A percentile compares a stretch with the other conserved stretches of the same genome.
Evolutionary conservation across 2,888 invertebrate genomes (phyloP).

Genomic region (Sipha maydis): DNA sequence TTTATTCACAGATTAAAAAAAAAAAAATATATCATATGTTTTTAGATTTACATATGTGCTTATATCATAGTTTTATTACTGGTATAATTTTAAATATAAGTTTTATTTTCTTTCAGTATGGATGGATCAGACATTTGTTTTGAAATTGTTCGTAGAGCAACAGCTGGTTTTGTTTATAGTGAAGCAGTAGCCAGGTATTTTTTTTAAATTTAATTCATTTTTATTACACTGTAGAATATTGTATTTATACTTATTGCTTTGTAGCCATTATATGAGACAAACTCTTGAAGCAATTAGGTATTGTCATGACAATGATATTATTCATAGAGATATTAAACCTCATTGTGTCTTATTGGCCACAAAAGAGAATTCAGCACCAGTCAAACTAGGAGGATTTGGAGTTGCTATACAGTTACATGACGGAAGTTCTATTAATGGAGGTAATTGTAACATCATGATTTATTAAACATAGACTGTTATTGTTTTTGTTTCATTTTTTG

Average conservation of each 20-base stretch:
- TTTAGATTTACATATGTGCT: background rate
- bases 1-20: background rate
- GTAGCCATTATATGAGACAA: constrained; percentile 98
- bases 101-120: constrained; percentile 78
- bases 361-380: constrained; percentile 97
- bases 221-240: constrained; percentile 24
- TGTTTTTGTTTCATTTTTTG: constrained; percentile 41
- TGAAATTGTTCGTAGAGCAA: constrained; percentile 95
- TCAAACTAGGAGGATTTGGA: constrained; percentile 97
- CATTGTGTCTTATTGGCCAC: constrained; percentile 96
- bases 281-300: constrained; percentile 96
- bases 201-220: constrained; percentile 4
- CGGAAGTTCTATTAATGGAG: constrained; percentile 75
- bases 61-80: background rate
- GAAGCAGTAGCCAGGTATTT: constrained; percentile 96
- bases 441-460: constrained; percentile 66
- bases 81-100: background rate
- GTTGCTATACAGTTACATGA: constrained; percentile 94
- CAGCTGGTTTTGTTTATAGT: constrained; percentile 97
- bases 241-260: constrained; percentile 66
- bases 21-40: background rate
- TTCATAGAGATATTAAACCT: constrained; percentile 97
- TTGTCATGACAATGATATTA: constrained; percentile 97
- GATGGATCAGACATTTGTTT: constrained; percentile 98
- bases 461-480: constrained; percentile 31